Evolutionary conservation across 2,888 invertebrate genomes (phyloP), one percentile per base, ranked within the genome.

Genomic region (Steromphala cineraria): DNA sequence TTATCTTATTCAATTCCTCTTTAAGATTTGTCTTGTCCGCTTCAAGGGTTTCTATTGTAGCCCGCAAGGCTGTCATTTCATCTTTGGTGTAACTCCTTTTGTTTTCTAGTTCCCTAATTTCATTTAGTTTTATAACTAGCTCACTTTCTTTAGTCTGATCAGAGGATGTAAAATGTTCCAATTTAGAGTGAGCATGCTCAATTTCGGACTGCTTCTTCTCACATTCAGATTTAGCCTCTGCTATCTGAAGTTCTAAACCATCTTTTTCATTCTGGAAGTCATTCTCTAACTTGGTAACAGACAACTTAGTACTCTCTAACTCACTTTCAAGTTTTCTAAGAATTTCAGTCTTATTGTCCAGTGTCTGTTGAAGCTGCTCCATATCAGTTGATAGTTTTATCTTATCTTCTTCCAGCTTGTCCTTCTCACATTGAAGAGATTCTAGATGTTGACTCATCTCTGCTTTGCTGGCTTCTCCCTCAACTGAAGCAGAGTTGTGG

Each of bases 321-420:
- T 79, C 76, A 19, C 31, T 19, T 40, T 79, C 67, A 13, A 75
- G 71, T 3, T 24, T 24, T 1, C 4, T 28, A 28, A 76, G 24
- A 3, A 28, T 24, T 2, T 55, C 36, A 17, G 46, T 24, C 28
- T 56, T 79, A 4, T 67, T 15, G n/a, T 76, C 67, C 24, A 80
- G 46, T 36, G 76, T 53, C 36, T 79, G 75, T 55, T 79, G 53
- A 13, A 46, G 36, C 40, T 17, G 21, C 40, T 67, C 67, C n/a
- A 79, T 28, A 17, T 53, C 31, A 24, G 78, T 40, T 62, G 83
- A 82, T 4, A 85, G 78, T 10, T 28, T 78, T 53, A 40, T 53
- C 55, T 86, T 86, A 10, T 86, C 86, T 46, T 80, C 81, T 78
- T 86, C 83, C 7, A 84, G 53, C 5, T 67, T 75, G 53, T 83